These are phyloP conservation scores for Ernsta delagoae DNA, from an alignment of 2,888 invertebrate species.

Conservation along the genomic window DNA sequence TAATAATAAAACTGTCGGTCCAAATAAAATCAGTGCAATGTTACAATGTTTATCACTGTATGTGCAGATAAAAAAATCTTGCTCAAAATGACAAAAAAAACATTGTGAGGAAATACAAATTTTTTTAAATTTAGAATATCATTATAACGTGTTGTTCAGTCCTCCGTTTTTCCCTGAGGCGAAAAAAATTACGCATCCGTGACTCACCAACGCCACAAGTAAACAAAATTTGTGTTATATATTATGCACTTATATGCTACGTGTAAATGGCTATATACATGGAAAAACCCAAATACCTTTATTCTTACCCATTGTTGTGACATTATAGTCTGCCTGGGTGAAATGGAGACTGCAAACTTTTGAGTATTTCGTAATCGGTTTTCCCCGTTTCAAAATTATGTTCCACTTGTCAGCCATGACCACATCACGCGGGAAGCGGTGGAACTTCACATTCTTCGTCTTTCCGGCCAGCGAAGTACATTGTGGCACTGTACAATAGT, in stretches of 20 bases:
- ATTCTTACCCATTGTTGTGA: constrained; percentile 83
- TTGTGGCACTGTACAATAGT: constrained; percentile 82
- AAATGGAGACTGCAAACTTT: constrained; percentile 82
- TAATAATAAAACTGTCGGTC: too few relatives aligned
- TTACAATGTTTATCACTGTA: too few relatives aligned
- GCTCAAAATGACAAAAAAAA: too few relatives aligned
- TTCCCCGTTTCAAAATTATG: constrained; percentile 72
- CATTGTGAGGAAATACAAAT: too few relatives aligned
- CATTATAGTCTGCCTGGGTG: constrained; percentile 77
- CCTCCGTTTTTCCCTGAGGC: constrained; percentile 12
- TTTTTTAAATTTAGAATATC: constrained; percentile 6
- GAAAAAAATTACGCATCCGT: constrained; percentile 42
- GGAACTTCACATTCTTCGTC: constrained; percentile 82
- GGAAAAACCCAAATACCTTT: constrained; percentile 79
- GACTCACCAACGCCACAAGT: constrained; percentile 53
- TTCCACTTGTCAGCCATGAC: constrained; percentile 78
- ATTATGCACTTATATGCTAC: constrained; percentile 48
- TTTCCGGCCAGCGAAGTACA: constrained; percentile 83
- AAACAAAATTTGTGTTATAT: constrained; percentile 46
- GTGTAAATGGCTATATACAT: constrained; percentile 47
- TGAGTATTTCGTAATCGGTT: constrained; percentile 80
- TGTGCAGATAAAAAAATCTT: too few relatives aligned
- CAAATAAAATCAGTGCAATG: too few relatives aligned
- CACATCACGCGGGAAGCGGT: constrained; percentile 75
- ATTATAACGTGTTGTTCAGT: neutral